Conservation (phyloP, 2,113 vertebrate genomes). For the Trachemys scripta region DNA sequence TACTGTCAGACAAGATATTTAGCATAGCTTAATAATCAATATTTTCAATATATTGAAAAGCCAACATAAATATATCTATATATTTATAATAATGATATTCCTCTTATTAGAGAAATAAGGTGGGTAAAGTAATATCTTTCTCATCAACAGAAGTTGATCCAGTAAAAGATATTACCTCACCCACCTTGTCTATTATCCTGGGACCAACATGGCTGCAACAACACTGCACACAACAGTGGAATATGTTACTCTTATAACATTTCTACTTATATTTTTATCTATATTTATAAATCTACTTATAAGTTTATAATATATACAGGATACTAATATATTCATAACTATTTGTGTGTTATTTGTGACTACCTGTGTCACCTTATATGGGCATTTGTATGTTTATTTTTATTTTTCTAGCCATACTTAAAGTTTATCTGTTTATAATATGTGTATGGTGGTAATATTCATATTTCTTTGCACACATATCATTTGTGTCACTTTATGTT, state of each 20-base stretch:
- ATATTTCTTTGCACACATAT: neutral
- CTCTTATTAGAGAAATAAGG: neutral
- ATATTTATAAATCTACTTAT: neutral
- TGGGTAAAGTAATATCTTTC: neutral
- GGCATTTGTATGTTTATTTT: neutral
- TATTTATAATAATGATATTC: neutral
- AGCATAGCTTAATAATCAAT: neutral
- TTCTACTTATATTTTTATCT: neutral
- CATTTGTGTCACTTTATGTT: neutral
- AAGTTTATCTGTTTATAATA: too few species aligned
- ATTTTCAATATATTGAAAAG: neutral
- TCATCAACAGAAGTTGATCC: neutral
- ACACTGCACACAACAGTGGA: neutral
- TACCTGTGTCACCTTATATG: neutral
- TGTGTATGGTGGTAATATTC: neutral
- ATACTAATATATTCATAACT: neutral
- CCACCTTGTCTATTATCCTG: neutral
- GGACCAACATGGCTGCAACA: neutral
- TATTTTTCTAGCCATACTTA: neutral
- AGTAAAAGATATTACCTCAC: neutral
- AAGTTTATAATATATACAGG: neutral
- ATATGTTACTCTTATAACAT: neutral
- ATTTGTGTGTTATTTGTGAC: neutral
- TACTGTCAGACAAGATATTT: neutral
- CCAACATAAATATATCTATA: neutral